Evolutionary conservation across 2,113 vertebrate genomes (phyloP), one percentile per base, ranked within the genome.

Genomic region (Probosciger aterrimus): DNA sequence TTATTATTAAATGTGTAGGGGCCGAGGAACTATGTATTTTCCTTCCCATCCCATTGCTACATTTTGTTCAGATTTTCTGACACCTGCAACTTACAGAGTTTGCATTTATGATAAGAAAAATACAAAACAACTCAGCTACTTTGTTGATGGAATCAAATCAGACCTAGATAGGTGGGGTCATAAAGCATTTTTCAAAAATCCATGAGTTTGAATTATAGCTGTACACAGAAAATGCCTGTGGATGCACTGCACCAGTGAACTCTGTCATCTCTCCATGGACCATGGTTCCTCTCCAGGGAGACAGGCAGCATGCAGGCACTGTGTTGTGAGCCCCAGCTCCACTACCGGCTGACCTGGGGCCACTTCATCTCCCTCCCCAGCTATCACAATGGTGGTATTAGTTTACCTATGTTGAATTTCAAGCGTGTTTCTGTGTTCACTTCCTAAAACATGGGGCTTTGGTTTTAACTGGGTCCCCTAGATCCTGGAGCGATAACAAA

Each of bases 171-270:
- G 78, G 82, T 74, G 68, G 43, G 33, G 49, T 77, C 33, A 37
- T 83, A 50, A 94, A 94, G 94, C 7, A 71, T 69, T 93, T 88
- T 75, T 94, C 44, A 91, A 92, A 94, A 93, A 88, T 46, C 59
- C 60, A 63, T 95, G 67, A 50, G 31, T 81, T 74, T 92, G 59
- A 92, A 88, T 94, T 90, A 92, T 39, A 82, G 84, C 73, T 82
- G 6, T 17, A 11, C 30, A 74, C 46, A 78, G 82, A 83, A 91
- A 90, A 88, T 23, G 87, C 82, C 81, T 44, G 67, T 41, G 75
- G 79, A 64, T 7, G 37, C 12, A 8, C 35, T 11, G 65, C 12
- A 7, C 52, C 70, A 62, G 52, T 0, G 16, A 88, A 78, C 53
- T 82, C 57, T 11, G 43, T 18, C 8, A 0, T 41, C 12, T 68